A percentile compares a stretch with the other conserved stretches of the same genome.
These are phyloP conservation scores for Catharus bicknelli DNA, from an alignment of 2,113 vertebrate species.

Conservation along the genomic window DNA sequence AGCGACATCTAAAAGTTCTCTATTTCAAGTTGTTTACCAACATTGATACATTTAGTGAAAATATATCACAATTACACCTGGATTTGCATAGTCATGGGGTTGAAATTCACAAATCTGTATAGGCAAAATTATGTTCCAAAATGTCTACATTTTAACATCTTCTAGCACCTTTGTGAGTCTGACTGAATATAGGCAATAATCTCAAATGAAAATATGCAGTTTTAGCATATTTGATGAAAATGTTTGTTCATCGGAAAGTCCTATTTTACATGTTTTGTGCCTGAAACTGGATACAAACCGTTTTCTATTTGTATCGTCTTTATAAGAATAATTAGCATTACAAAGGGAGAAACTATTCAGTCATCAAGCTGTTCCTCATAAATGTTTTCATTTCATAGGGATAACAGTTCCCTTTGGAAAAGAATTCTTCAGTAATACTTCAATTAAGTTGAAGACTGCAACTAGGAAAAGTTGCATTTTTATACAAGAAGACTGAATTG, in stretches of 20 bases:
- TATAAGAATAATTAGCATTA: conserved; percentile 31
- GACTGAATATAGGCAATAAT: not conserved
- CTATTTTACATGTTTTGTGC: not conserved
- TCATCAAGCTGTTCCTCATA: conserved; percentile 30
- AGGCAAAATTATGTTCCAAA: not conserved
- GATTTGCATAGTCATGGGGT: not conserved
- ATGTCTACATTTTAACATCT: not conserved
- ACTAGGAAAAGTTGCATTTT: conserved; percentile 16
- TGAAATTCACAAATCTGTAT: not conserved
- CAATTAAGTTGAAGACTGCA: conserved; percentile 15
- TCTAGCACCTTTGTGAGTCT: not conserved
- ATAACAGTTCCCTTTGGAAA: conserved; percentile 28
- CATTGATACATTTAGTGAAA: not conserved
- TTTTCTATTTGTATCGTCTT: conserved; percentile 17
- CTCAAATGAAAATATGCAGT: not conserved
- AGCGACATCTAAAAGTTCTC: not conserved
- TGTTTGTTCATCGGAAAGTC: not conserved
- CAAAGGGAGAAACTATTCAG: conserved; percentile 20
- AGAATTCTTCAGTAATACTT: conserved; percentile 26
- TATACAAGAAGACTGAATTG: not conserved
- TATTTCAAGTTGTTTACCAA: not conserved
- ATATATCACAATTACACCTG: not conserved
- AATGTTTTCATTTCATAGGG: conserved; percentile 32
- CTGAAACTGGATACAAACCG: not conserved
- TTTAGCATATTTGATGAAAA: not conserved